phyloP scores from a whole-genome alignment of 2,888 invertebrate genomes.

The Epirrita christyi region DNA sequence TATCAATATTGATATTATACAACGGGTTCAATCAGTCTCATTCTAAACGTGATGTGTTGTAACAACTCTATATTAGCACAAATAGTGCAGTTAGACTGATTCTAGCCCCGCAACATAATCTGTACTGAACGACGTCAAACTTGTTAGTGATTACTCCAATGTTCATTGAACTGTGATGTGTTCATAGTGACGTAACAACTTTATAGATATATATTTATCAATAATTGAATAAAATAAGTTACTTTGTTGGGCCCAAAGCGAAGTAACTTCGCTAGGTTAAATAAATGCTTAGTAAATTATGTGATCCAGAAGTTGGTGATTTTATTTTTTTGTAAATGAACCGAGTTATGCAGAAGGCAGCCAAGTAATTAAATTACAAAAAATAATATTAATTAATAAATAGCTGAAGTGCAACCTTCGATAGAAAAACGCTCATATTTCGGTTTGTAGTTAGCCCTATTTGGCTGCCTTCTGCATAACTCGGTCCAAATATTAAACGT shows the following conservation, averaged over 20 bases:
- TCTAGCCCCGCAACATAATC: background rate
- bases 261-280: background rate
- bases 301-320: too few relatives aligned
- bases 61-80: background rate
- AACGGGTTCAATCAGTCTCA: background rate
- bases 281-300: too few relatives aligned
- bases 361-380: too few relatives aligned
- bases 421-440: too few relatives aligned
- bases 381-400: too few relatives aligned
- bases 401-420: too few relatives aligned
- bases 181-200: constrained; percentile 13
- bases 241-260: constrained; percentile 4
- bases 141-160: background rate
- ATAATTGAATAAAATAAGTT: background rate
- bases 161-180: constrained; percentile 14
- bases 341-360: too few relatives aligned
- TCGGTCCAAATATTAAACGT: too few relatives aligned
- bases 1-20: background rate
- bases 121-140: constrained; percentile 8
- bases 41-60: background rate
- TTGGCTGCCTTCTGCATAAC: too few relatives aligned
- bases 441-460: too few relatives aligned
- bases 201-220: background rate
- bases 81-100: background rate
- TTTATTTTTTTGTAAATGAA: too few relatives aligned